A percentile compares a stretch with the other conserved stretches of the same genome.
phyloP scores from a whole-genome alignment of 2,797 vertebrate genomes.

The Arctocebus calabarensis region DNA sequence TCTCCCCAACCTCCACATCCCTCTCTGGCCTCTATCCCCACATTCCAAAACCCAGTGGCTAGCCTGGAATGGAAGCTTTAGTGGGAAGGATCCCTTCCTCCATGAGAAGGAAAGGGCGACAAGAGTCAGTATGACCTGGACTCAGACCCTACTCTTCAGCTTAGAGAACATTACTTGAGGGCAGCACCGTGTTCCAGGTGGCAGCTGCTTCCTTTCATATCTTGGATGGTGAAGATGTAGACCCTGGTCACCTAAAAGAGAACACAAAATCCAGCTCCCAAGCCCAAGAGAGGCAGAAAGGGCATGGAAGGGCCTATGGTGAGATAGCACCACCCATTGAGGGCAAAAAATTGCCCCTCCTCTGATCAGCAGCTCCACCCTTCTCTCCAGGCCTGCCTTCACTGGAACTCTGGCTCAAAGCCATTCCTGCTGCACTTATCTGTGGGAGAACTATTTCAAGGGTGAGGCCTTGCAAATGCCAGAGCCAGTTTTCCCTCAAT shows the following conservation, averaged over 20 bases:
- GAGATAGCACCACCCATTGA: not conserved
- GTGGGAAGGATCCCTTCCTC: not conserved
- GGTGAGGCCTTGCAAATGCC: not conserved
- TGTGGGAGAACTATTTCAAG: not conserved
- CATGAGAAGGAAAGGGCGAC: no score
- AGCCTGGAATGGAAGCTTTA: not conserved
- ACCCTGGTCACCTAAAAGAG: not conserved
- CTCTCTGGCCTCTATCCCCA: not conserved
- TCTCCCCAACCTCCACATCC: not conserved
- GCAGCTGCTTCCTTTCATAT: not conserved
- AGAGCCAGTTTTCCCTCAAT: not conserved
- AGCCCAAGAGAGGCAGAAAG: not conserved
- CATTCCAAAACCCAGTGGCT: not conserved
- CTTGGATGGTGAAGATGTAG: not conserved
- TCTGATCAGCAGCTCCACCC: not conserved
- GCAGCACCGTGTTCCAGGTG: not conserved
- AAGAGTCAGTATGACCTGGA: not conserved
- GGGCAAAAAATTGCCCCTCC: not conserved
- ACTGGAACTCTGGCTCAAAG: not conserved
- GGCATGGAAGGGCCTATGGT: not conserved
- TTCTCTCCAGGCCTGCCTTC: not conserved
- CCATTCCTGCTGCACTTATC: no score
- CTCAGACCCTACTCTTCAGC: not conserved
- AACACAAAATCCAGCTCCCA: not conserved
- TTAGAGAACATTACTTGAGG: slow-evolving; percentile 5